Evolutionary conservation across 2,797 vertebrate genomes (phyloP).

Genomic region (Botia kubotai): DNA sequence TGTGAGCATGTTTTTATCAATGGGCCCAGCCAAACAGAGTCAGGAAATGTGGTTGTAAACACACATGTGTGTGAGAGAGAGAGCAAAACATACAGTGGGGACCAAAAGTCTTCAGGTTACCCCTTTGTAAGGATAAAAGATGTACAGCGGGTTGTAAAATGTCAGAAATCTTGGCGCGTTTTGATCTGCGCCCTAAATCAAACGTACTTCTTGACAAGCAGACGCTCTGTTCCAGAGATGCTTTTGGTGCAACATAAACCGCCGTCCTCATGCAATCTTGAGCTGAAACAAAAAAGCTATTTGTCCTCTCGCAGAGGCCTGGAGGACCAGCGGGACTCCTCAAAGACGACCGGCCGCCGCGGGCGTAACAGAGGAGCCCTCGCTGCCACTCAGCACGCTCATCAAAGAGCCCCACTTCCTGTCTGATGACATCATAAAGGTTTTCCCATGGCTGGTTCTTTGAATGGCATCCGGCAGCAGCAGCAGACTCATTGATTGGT

Average conservation of each 20-base stretch:
- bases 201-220: constrained; percentile 53
- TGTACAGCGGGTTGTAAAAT: constrained; percentile 41
- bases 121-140: not conserved
- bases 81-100: not conserved
- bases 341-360: constrained; percentile 54
- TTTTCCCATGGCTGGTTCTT: constrained; percentile 28
- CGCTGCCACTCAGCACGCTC: constrained; percentile 30
- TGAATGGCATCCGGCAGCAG: constrained; percentile 34
- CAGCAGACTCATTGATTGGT: constrained; percentile 26
- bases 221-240: constrained; percentile 53
- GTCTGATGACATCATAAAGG: constrained; percentile 34
- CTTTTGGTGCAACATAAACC: constrained; percentile 43
- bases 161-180: constrained; percentile 14
- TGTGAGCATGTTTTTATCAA: constrained; percentile 26
- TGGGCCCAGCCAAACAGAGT: constrained; percentile 32
- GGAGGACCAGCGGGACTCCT: constrained; percentile 42
- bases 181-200: constrained; percentile 27
- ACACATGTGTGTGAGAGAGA: not conserved
- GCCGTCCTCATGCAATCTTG: constrained; percentile 37
- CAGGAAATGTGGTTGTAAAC: constrained; percentile 38
- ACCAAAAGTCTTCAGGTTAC: not conserved
- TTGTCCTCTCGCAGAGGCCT: constrained; percentile 48
- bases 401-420: constrained; percentile 57
- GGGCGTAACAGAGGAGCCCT: constrained; percentile 37
- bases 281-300: constrained; percentile 56